Evolutionary conservation across 2,888 invertebrate genomes (phyloP), one percentile per base, ranked within the genome.

Genomic region (Ophion obscuratus): DNA sequence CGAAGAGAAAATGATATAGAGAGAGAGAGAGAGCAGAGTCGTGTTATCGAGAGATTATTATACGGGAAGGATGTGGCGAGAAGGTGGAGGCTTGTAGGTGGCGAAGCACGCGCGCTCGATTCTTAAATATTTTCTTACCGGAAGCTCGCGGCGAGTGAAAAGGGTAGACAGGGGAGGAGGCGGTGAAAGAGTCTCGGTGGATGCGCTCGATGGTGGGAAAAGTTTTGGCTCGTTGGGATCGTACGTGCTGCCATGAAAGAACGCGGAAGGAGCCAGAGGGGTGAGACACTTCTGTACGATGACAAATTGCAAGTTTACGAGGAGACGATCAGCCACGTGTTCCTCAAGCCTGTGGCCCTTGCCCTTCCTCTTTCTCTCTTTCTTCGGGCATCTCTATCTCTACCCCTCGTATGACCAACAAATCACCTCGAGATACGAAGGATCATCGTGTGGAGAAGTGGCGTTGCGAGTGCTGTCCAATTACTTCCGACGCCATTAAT

Each of bases 251-350:
- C 7, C n/a, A 4, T n/a, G 20, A n/a, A 20, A n/a, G 17, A 61
- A 71, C 47, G 17, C 14, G 24, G 40, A 24, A 7, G 36, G 44
- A 78, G 44, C 31, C 44, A 64, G 59, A 24, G 14, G 14, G 20
- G 27, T 31, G 70, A 27, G 61, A 44, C 31, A 57, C 47, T 82
- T 47, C 67, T 80, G 61, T 83, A 80, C 73, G 81, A 86, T 86
- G 83, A 86, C 75, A 83, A 86, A 86, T 83, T 86, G 83, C 83
- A 62, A 81, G 81, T 83, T 86, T 83, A 83, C 86, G 86, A 81
- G 86, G 76, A 83, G 83, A 75, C 74, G 86, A 86, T 86, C 86
- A 76, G 66, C 61, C 80, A 24, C 53, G 74, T 59, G 67, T 64
- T 67, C 27, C 61, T 61, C 57, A 74, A 66, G 66, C 14, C 40